Evolutionary conservation across 2,888 invertebrate genomes (phyloP), one percentile per base, ranked within the genome.

Genomic region (Phrixothrix hirtus): DNA sequence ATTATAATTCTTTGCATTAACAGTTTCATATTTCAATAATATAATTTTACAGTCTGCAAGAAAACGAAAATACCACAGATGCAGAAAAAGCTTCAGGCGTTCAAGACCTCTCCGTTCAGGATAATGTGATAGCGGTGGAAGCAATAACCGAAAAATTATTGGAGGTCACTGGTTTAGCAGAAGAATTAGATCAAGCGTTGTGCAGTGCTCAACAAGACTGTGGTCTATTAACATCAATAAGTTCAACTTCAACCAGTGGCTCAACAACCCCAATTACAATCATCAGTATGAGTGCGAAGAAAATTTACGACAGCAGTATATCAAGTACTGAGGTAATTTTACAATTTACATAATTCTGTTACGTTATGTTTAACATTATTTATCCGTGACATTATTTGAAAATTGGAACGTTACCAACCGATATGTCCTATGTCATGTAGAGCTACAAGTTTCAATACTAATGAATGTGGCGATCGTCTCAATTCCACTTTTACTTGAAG

Each of bases 131-230:
- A 60, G 86, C 86, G 11, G 80, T 86, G 27, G 83, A 83, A 62
- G 83, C 86, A 37, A 86, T 87, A 50, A 79, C 84, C n/a, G 82
- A 82, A 62, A 80, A 81, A 66, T 71, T 87, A 52, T 75, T 80
- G 10, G 84, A 85, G 71, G 85, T 87, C 10, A 83, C 86, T 9
- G 80, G 79, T 47, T 77, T 86, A 13, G 86, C 86, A 1, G 86
- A 86, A 69, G 83, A 84, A 56, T 71, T 87, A 59, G 87, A 87
- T 66, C 79, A 81, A 27, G 79, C 81, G 14, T 71, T 84, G 48
- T 74, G 77, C 29, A 79, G 79, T 58, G 78, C 78, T 6, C 80
- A 80, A 61, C 75, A 75, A 56, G 74, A 76, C 57, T 74, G 75
- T 55, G 63, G 64, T 62, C 35, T 64, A 66, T 46, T 61, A 9